Percentiles rank a stretch among this genome's conserved stretches.
These are phyloP conservation scores for Mycetomoellerius zeteki DNA, from an alignment of 1,140 invertebrate genomes.

Conservation along the genomic window DNA sequence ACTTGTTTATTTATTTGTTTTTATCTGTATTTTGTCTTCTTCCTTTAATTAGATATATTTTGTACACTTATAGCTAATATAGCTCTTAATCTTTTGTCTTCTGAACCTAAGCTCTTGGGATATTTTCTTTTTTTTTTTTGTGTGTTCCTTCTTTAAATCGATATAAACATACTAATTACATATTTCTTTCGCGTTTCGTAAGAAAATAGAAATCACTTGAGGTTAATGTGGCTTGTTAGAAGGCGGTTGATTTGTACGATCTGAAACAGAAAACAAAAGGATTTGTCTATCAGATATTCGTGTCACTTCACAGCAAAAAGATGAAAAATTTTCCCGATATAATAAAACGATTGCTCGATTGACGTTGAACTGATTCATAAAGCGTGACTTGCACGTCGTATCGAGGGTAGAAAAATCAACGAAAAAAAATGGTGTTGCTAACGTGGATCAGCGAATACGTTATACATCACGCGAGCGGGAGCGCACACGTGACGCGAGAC, in stretches of 20 bases:
- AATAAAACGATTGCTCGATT: background rate
- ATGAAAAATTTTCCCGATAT: background rate
- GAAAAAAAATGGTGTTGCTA: conserved; percentile 39
- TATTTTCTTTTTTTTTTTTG: conserved; percentile 73
- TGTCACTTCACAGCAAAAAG: background rate
- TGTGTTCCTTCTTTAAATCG: conserved; percentile 76
- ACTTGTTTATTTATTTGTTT: conserved; percentile 80
- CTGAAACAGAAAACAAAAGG: conserved; percentile 82
- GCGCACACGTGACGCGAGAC: conserved; percentile 73
- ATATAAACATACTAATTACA: conserved; percentile 87
- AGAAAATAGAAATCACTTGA: conserved; percentile 88
- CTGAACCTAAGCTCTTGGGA: conserved; percentile 81
- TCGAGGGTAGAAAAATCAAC: conserved; percentile 28
- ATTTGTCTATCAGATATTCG: background rate
- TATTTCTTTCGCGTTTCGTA: conserved; percentile 85
- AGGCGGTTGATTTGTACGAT: conserved; percentile 88
- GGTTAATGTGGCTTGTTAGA: conserved; percentile 87
- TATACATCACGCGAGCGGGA: conserved; percentile 68
- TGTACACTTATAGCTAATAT: conserved; percentile 86
- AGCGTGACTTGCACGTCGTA: background rate
- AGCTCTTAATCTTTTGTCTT: conserved; percentile 81
- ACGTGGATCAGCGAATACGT: conserved; percentile 32
- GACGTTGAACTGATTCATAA: background rate
- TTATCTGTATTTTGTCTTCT: conserved; percentile 72
- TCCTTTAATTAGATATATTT: conserved; percentile 83